Conservation (phyloP, 1,140 invertebrate genomes). For the Dreissena rostriformis region DNA sequence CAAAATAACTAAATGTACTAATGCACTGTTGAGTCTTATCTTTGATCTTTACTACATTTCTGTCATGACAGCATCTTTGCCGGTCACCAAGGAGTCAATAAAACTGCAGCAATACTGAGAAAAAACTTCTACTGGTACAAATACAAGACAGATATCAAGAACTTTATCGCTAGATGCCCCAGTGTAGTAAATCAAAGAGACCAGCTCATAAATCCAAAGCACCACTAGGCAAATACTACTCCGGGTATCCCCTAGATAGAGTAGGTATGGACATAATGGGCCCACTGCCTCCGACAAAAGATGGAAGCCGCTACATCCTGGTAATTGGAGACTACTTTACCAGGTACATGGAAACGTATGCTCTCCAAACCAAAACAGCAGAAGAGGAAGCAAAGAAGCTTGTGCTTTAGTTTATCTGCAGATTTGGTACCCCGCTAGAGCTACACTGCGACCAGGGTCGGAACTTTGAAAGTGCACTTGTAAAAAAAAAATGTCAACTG, state of each 20-base stretch:
- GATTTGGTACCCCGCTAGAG: constrained; percentile 77
- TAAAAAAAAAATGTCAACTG: constrained; percentile 51
- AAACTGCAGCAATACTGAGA: constrained; percentile 52
- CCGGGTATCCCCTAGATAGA: constrained; percentile 4
- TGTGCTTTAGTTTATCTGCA: constrained; percentile 38
- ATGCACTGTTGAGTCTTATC: too few species aligned
- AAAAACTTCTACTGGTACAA: constrained; percentile 50
- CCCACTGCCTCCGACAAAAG: constrained; percentile 1
- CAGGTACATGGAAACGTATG: constrained; percentile 61
- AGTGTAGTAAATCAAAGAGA: constrained; percentile 32
- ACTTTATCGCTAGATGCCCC: constrained; percentile 19
- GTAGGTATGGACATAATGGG: constrained; percentile 57
- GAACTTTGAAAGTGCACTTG: constrained; percentile 59
- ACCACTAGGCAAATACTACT: constrained; percentile 15
- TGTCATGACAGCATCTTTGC: constrained; percentile 42
- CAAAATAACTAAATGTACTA: too few species aligned
- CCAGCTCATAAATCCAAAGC: neutral
- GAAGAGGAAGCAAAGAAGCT: constrained; percentile 40
- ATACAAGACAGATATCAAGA: constrained; percentile 22
- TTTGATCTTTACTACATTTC: constrained; percentile 45
- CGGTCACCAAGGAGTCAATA: constrained; percentile 50
- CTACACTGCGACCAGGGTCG: constrained; percentile 78
- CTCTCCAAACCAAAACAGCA: constrained; percentile 58
- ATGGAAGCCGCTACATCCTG: constrained; percentile 68
- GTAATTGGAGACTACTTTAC: constrained; percentile 70